Conservation (phyloP, 1,140 invertebrate genomes). For the Microvelia longipes region DNA sequence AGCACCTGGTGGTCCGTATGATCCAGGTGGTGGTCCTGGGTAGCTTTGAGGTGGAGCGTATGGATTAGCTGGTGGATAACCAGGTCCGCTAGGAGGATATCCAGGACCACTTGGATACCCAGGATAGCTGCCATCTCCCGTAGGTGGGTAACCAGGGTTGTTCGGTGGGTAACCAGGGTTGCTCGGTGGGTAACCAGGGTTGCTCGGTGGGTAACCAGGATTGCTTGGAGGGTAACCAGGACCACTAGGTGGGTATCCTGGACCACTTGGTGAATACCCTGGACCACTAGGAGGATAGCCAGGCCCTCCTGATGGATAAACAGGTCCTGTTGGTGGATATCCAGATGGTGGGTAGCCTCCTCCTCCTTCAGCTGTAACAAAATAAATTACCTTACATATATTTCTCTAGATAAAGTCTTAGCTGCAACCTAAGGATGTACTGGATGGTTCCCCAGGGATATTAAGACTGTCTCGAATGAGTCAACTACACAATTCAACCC, state of each 20-base stretch:
- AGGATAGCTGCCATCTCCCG: not conserved
- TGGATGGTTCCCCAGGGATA: no score
- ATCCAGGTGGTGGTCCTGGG: not conserved
- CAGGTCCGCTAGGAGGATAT: not conserved
- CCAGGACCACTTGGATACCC: not conserved
- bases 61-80: not conserved
- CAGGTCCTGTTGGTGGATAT: not conserved
- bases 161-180: not conserved
- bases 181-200: not conserved
- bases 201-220: not conserved
- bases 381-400: no score
- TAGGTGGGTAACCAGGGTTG: not conserved
- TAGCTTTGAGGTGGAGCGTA: not conserved
- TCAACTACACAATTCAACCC: no score
- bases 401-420: no score
- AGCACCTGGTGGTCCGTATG: not conserved
- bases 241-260: not conserved
- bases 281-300: not conserved
- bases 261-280: not conserved
- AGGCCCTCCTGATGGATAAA: not conserved
- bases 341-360: slow-evolving; percentile 14
- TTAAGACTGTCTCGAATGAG: no score
- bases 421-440: no score
- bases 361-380: not conserved
- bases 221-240: not conserved